Base-by-base conservation (phyloP, 92 coral and sea anemone species). In the Epizoanthus ramosus region DNA sequence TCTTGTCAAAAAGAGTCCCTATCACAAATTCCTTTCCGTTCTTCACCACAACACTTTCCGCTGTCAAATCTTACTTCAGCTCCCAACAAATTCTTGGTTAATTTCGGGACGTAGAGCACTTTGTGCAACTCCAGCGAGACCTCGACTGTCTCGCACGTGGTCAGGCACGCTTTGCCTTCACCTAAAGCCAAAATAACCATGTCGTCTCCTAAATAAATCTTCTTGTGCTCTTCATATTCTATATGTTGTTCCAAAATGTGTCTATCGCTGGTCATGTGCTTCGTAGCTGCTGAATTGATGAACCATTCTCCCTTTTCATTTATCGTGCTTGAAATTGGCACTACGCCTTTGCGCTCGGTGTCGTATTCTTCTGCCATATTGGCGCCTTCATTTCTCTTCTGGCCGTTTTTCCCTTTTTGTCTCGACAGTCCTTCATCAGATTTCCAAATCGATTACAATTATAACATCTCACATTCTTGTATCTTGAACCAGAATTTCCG, bases 211-310 rank as follows among this genome's bases (percentile, higher is more conserved):
- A 68, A 47, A 45, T 81, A 81, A 33, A 81, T 81, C 65, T 81
- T 68, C 18, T 52, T 70, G 6, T 80, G 86, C 13, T 83, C 17
- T 19, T 71, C 3, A 31, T 83, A 83, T 8, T 70, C 18, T 0
- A 1, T 5, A 54, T 57, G 71, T 16, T 83, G 22, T 18, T 21
- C 31, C 19, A 83, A 57, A 28, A 83, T 53, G 63, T 39, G 14
- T 23, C n/a, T 73, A 14, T 83, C 35, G 23, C 7, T 71, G 25
- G 87, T 83, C 81, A 83, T 83, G 8, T 83, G 87, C 28, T 41
- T 59, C 2, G 87, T 83, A 16, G 87, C 87, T 3, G 70, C 87
- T 43, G 80, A 71, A 24, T 83, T 80, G 17, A 83, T 83, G 35
- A 83, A 83, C 87, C 87, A 83, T 2, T 50, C 5, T 4, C 43